phyloP scores from a whole-genome alignment of 2,888 invertebrate genomes.

The Endomychus coccineus region DNA sequence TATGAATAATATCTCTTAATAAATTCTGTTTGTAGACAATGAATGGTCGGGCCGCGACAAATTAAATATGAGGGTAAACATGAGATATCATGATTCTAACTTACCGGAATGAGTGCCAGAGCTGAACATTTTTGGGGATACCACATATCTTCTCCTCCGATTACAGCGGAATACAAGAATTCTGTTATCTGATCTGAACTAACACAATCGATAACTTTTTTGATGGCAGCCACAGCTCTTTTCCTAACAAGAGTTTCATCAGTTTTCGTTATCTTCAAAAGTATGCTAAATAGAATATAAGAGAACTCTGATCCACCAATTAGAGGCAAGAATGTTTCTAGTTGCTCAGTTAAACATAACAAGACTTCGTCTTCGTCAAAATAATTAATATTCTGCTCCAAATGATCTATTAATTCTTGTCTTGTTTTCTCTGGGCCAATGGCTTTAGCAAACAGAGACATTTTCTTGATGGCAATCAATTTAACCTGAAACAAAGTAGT shows the following conservation, averaged over 20 bases:
- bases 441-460: slow-evolving; percentile 31
- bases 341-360: slow-evolving; percentile 32
- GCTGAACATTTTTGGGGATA: slow-evolving; percentile 34
- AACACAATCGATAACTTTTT: slow-evolving; percentile 26
- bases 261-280: slow-evolving; percentile 31
- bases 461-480: slow-evolving; percentile 31
- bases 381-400: slow-evolving; percentile 30
- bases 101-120: slow-evolving; percentile 29
- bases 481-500: slow-evolving; percentile 48
- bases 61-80: no score
- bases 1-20: no score
- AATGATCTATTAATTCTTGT: slow-evolving; percentile 32
- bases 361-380: slow-evolving; percentile 34
- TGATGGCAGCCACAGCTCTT: slow-evolving; percentile 31
- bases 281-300: slow-evolving; percentile 30
- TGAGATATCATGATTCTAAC: slow-evolving; percentile 11
- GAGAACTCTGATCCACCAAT: slow-evolving; percentile 36
- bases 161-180: no score
- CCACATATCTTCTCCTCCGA: slow-evolving; percentile 20
- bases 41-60: no score
- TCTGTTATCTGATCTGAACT: slow-evolving; percentile 24
- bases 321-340: slow-evolving; percentile 33
- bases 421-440: slow-evolving; percentile 32
- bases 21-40: no score
- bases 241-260: slow-evolving; percentile 36